Evolutionary conservation across 2,888 invertebrate genomes (phyloP), one percentile per base, ranked within the genome.

Genomic region (Cordilura impudica): DNA sequence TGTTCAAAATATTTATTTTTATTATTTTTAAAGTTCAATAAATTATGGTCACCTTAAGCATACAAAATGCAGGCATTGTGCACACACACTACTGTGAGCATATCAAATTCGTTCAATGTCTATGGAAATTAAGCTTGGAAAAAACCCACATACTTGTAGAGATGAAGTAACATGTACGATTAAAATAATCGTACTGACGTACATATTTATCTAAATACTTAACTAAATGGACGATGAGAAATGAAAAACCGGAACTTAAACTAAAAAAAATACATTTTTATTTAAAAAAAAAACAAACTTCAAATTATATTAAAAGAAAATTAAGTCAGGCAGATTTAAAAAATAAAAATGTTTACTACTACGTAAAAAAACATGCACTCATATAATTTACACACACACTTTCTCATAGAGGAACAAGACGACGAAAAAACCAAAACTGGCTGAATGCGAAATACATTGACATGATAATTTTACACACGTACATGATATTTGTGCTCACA

Each of bases 371-470:
- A 45, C 67, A 75, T 43, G 51, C 19, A 49, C 43, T 60, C 47
- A 54, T 26, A 56, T n/a, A 43, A 61, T 51, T 19, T 23, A 21
- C n/a, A 60, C 70, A 23, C 70, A 70, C 26, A 73, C 66, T 60
- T 43, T 53, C 60, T 19, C 53, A 67, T 21, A 16, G 35, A 47
- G 54, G 63, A 72, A 61, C 23, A 54, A 61, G 16, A 29, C 39
- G 43, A 29, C n/a, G 19, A 18, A 26, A 45, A 51, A 19, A 53
- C 31, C 23, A 43, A 35, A 45, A n/a, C 53, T 71, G 61, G 79
- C 79, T 79, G 75, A 79, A 79, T 79, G 79, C 79, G 71, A 79
- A 79, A 79, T 53, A 69, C 69, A 70, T 23, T 29, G 39, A 65
- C 56, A 78, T 43, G 8, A 39, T 63, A 53, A 78, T 35, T n/a